Base-by-base conservation (phyloP, 1,140 invertebrate species). In the Harlomillsia oculata region DNA sequence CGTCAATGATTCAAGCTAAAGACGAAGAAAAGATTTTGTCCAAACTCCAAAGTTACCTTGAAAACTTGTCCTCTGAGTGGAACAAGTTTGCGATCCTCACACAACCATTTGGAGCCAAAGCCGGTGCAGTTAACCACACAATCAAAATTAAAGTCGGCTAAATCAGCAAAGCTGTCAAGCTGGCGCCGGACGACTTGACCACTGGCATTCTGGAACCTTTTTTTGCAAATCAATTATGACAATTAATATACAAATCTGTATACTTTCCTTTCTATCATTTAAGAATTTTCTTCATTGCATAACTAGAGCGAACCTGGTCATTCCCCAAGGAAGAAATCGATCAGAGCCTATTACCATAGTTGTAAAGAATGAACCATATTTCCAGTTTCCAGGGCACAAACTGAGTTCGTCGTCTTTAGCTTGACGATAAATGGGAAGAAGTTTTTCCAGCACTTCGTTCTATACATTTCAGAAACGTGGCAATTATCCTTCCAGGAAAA, bases 81-180 rank as follows among this genome's bases (percentile, higher is more conserved):
- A 30, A 87, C 80, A 18, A 96, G 66, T 67, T 80, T 77, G 51
- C 74, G 67, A 70, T 97, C 93, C 28, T 79, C 74, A 60, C 84
- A 85, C 20, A 97, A 73, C 62, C 78, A 70, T 68, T 80, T 80
- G 11, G 90, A 82, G 5, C 85, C 87, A 30, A 95, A 72, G 2
- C 92, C 93, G 0, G 83, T 79, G 68, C 92, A 96, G 69, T 97
- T 97, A 2, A 97, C 79, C 26, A 94, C 75, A 3, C 90, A 71
- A 71, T 95, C 83, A 68, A 78, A 91, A 67, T 14, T 72, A 60
- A 1, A 68, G 44, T 41, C 30, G 30, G 23, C 69, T 32, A 87
- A 66, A 40, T 84, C 78, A 5, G 72, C 66, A 29, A 89, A 78
- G 43, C 72, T 79, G 8, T 77, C 66, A 1, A 90, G 66, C 66